A percentile compares a stretch with the other conserved stretches of the same genome.
Evolutionary conservation across 2,888 invertebrate genomes (phyloP).

Genomic region (Acheta domesticus): DNA sequence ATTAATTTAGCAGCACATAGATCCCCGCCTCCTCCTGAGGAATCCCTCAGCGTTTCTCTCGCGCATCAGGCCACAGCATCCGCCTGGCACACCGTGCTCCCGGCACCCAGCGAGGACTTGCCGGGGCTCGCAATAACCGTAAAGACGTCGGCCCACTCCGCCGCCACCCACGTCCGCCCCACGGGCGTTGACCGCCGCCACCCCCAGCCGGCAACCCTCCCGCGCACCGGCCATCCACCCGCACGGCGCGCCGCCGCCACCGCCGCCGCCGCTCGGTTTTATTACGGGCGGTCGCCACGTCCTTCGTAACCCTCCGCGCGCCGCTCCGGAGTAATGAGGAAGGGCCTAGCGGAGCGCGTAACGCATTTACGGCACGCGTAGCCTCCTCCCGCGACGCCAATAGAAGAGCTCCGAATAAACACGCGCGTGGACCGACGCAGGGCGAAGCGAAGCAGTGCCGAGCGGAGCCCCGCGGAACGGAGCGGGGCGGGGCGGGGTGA

Average conservation of each 20-base stretch:
- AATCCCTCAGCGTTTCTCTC: too few species aligned
- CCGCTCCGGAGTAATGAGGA: not conserved
- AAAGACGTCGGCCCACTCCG: not conserved
- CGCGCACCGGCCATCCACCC: not conserved
- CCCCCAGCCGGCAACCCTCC: not conserved
- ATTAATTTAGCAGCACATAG: too few species aligned
- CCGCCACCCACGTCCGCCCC: not conserved
- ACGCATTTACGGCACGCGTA: not conserved
- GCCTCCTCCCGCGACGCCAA: not conserved
- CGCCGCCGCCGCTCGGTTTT: not conserved
- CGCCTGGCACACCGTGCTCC: too few species aligned
- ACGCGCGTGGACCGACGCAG: not conserved
- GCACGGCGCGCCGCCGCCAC: not conserved
- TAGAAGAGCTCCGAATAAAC: conserved; percentile 2
- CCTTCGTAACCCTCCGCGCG: not conserved
- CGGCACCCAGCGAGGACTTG: too few species aligned
- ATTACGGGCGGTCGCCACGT: conserved; percentile 5
- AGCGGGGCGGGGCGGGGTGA: too few species aligned
- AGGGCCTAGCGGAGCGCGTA: not conserved
- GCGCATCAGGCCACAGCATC: too few species aligned
- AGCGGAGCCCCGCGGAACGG: too few species aligned
- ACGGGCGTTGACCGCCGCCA: not conserved
- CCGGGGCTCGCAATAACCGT: not conserved
- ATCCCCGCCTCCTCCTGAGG: too few species aligned
- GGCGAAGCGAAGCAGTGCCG: too few species aligned